phyloP scores from a whole-genome alignment of 2,113 vertebrate species.

The Nyctereutes procyonoides region DNA sequence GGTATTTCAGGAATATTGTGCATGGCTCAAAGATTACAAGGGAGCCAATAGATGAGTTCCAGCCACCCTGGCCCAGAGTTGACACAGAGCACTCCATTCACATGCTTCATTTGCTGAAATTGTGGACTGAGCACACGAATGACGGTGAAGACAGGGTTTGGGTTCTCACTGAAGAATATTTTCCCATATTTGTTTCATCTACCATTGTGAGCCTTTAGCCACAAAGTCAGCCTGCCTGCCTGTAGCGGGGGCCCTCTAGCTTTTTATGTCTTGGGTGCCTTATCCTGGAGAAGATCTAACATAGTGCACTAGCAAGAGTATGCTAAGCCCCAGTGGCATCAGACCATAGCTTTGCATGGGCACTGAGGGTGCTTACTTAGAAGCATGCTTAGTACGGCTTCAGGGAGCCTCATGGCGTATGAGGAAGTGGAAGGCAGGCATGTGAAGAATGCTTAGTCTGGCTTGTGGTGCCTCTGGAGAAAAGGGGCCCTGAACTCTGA shows the following conservation, averaged over 20 bases:
- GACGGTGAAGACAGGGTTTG: background rate
- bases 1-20: background rate
- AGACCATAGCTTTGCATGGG: background rate
- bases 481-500: background rate
- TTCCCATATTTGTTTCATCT: background rate
- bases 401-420: background rate
- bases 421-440: background rate
- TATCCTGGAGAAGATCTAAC: background rate
- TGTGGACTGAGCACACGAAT: background rate
- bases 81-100: no score
- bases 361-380: background rate
- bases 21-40: background rate
- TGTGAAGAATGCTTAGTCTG: background rate
- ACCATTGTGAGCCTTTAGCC: background rate
- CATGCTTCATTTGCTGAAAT: rapidly evolving
- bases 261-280: background rate
- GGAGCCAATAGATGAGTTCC: background rate
- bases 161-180: background rate
- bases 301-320: background rate
- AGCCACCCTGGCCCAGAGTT: background rate
- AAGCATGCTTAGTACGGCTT: background rate
- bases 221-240: background rate
- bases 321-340: background rate
- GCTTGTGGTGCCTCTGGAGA: background rate
- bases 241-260: background rate